Conservation (phyloP, 2,797 vertebrate genomes). For the Phrynocephalus vlangalii region DNA sequence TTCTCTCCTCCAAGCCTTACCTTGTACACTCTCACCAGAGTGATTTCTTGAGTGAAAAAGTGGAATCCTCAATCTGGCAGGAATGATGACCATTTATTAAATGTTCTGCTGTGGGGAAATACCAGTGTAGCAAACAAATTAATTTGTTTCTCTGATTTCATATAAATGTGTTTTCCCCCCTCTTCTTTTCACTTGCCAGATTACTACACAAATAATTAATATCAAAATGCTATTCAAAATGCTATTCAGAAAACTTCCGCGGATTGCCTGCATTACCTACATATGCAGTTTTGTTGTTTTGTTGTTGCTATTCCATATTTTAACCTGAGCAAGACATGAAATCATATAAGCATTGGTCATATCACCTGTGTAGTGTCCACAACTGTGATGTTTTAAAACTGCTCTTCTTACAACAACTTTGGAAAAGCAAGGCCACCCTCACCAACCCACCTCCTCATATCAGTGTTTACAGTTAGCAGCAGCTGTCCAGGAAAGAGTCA, state of each 20-base stretch:
- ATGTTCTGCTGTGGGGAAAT: not conserved
- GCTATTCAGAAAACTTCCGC: not conserved
- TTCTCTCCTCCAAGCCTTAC: not conserved
- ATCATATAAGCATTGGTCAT: too few species aligned
- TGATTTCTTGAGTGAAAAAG: not conserved
- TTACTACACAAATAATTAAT: too few species aligned
- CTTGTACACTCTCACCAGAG: not conserved
- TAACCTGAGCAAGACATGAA: not conserved
- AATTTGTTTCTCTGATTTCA: too few species aligned
- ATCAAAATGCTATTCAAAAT: not conserved
- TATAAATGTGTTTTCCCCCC: too few species aligned
- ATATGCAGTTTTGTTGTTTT: not conserved
- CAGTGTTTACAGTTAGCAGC: constrained; percentile 3
- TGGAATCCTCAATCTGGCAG: not conserved
- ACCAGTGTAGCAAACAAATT: not conserved
- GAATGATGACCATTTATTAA: not conserved
- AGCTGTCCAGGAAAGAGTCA: constrained; percentile 19
- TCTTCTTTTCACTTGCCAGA: not conserved
- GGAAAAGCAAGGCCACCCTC: constrained; percentile 21
- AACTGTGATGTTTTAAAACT: not conserved
- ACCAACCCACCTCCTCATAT: not conserved
- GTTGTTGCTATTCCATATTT: not conserved
- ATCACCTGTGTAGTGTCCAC: not conserved
- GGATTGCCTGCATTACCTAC: too few species aligned
- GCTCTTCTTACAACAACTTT: not conserved